Percentiles rank a stretch among this genome's conserved stretches.
Evolutionary conservation across 2,888 invertebrate genomes (phyloP).

Genomic region (Cantharis lateralis): DNA sequence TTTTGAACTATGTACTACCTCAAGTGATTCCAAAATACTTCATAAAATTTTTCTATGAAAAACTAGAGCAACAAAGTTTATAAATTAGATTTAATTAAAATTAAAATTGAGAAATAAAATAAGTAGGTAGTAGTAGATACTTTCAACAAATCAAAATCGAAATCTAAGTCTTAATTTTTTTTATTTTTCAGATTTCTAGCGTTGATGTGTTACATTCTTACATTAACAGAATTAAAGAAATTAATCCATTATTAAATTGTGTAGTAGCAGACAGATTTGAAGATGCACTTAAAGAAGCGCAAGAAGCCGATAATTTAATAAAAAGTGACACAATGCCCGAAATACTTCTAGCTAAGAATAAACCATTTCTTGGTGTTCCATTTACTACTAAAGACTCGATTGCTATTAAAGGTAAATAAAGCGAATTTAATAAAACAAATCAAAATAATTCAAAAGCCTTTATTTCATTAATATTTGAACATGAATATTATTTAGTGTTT

Average conservation of each 20-base stretch:
- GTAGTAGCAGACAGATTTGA: conserved; percentile 82
- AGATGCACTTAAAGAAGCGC: conserved; percentile 79
- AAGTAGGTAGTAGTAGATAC: no score
- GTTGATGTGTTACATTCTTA: conserved; percentile 76
- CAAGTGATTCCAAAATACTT: no score
- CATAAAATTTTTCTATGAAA: no score
- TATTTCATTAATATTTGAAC: no score
- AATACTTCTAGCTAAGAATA: conserved; percentile 67
- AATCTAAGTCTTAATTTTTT: no score
- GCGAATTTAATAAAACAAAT: background rate
- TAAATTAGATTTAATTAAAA: no score
- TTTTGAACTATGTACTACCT: no score
- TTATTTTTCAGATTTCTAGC: conserved; percentile 68
- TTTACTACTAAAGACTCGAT: conserved; percentile 91
- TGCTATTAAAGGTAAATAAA: conserved; percentile 71
- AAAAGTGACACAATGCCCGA: conserved; percentile 62
- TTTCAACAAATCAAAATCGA: no score
- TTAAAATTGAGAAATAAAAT: no score
- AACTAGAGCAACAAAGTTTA: no score
- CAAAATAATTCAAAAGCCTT: no score
- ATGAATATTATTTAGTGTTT: no score
- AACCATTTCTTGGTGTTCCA: conserved; percentile 89
- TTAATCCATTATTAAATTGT: conserved; percentile 84
- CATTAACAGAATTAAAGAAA: conserved; percentile 77
- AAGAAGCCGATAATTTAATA: conserved; percentile 73